phyloP scores from a whole-genome alignment of 2,888 invertebrate species.

The Piscicola geometra region DNA sequence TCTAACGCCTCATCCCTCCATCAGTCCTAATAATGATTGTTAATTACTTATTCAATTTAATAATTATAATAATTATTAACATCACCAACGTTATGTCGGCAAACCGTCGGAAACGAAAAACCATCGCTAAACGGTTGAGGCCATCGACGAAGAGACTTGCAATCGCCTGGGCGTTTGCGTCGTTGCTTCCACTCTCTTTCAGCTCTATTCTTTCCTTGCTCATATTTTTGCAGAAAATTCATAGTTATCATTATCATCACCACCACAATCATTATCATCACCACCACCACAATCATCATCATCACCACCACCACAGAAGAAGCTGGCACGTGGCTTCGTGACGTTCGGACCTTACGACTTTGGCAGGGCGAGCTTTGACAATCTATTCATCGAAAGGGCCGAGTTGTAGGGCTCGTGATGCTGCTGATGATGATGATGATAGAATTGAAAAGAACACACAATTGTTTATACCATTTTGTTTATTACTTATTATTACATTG shows the following conservation, averaged over 20 bases:
- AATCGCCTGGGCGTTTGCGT: no score
- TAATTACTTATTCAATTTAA: not conserved
- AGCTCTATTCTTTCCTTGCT: no score
- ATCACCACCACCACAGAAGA: not conserved
- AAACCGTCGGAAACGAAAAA: no score
- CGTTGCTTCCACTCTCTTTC: no score
- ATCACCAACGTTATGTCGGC: no score
- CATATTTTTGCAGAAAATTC: no score
- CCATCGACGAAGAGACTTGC: no score
- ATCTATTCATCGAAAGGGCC: constrained; percentile 43
- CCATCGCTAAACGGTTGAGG: no score
- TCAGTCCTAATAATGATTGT: not conserved
- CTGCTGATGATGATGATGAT: not conserved
- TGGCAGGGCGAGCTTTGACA: constrained; percentile 53
- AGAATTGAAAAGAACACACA: not conserved
- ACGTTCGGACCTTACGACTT: constrained; percentile 51
- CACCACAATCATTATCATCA: not conserved
- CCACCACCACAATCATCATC: constrained; percentile 17
- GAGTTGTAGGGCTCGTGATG: not conserved
- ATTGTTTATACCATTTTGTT: no score
- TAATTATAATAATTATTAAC: no score
- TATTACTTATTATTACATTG: no score
- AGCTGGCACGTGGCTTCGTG: constrained; percentile 48
- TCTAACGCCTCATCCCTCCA: no score
- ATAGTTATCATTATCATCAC: not conserved